Conservation (phyloP, 2,113 vertebrate species). For the Tenrec ecaudatus region DNA sequence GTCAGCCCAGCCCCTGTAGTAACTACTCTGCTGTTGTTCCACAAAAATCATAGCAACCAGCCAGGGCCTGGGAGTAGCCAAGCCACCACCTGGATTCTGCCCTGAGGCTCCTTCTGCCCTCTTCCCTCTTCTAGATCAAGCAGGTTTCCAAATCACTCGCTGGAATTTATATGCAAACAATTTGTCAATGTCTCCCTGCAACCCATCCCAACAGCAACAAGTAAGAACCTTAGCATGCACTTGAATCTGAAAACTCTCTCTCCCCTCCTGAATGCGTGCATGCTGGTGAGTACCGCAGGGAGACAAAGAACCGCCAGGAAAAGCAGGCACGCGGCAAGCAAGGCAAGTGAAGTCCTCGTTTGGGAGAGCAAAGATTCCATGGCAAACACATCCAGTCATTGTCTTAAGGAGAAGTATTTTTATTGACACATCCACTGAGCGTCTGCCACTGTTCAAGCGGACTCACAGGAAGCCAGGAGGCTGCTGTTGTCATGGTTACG, state of each 20-base stretch:
- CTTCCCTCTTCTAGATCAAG: fast-evolving
- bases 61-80: too few species aligned
- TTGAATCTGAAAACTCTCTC: background rate
- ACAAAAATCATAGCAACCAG: fast-evolving
- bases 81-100: background rate
- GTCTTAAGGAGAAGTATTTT: constrained; percentile 14
- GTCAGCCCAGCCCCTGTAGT: background rate
- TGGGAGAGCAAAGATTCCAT: background rate
- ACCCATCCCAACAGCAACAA: background rate
- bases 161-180: too few species aligned
- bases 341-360: background rate
- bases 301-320: background rate
- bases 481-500: constrained; percentile 15
- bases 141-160: background rate
- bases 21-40: background rate
- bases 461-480: background rate
- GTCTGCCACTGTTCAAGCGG: background rate
- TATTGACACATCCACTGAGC: background rate
- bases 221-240: background rate
- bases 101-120: fast-evolving
- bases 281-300: background rate
- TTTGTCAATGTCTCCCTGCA: background rate
- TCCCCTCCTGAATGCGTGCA: fast-evolving
- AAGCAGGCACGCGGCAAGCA: too few species aligned
- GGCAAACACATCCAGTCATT: background rate